Base-by-base conservation (phyloP, 2,797 vertebrate genomes). In the Hemibagrus guttatus region DNA sequence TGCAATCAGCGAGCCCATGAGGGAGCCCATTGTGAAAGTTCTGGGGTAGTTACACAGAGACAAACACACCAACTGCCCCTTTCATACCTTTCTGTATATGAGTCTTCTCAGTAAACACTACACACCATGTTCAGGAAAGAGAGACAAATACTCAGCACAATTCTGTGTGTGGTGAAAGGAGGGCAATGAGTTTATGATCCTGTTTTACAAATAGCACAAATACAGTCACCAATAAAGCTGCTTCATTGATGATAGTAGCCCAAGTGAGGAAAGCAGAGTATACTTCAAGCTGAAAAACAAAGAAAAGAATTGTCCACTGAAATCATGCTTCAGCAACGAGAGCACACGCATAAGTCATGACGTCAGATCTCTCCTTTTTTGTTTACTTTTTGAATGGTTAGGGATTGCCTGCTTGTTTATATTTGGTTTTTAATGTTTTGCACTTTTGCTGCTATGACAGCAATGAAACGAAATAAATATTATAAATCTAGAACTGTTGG, bases 1-100 rank as follows among this genome's bases (percentile, higher is more conserved):
- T 85, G 83, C 83, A 91, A 87, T 88, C 85, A 81, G 66, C 19
- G 46, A 85, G 61, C 85, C 88, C 87, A 85, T 88, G 84, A 88
- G 88, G 85, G 86, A 85, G 84, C 61, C 74, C 72, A 85, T 91
- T 91, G 90, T 90, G 89, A 89, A 90, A 89, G 81, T 54, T 84
- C 80, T 90, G 86, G 84, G 79, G 59, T 87, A 76, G 39, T 80
- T 84, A 87, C 74, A 76, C 64, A 56, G 78, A 87, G 54, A 79
- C 85, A 56, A 56, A 82, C 81, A 88, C 80, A 68, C 61, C 23
- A 61, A 64, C 17, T 78, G 46, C 26, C 13, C 9, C n/a, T 80
- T 49, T 82, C 63, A 42, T 68, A 84, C 85, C 54, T 28, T 68
- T 21, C 46, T 81, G 56, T 61, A 58, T 59, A 49, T 49, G 46